These are phyloP conservation scores for Argya squamiceps DNA, from an alignment of 2,797 vertebrate genomes.

Conservation along the genomic window DNA sequence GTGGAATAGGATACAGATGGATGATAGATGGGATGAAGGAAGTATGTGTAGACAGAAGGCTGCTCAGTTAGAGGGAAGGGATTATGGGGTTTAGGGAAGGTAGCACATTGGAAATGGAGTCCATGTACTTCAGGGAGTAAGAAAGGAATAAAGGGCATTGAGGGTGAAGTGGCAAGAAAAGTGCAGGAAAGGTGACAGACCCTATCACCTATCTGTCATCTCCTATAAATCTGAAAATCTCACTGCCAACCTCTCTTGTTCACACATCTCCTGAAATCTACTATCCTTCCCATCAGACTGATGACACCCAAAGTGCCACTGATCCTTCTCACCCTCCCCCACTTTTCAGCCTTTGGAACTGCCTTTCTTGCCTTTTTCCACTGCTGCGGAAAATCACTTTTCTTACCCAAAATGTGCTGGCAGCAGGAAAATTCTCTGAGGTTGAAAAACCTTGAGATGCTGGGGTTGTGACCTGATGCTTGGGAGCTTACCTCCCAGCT, in stretches of 20 bases:
- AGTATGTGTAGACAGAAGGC: neutral
- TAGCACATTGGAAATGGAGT: neutral
- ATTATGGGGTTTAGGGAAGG: neutral
- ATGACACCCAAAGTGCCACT: neutral
- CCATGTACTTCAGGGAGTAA: neutral
- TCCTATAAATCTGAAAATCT: neutral
- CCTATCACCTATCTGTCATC: neutral
- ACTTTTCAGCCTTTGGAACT: neutral
- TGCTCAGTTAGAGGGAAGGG: neutral
- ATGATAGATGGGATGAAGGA: neutral
- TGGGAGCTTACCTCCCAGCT: neutral
- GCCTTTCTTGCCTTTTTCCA: neutral
- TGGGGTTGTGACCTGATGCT: neutral
- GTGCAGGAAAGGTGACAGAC: neutral
- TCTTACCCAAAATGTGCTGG: neutral
- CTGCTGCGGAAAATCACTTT: neutral
- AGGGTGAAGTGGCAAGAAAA: neutral
- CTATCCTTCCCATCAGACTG: neutral
- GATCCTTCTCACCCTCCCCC: neutral
- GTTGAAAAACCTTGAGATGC: neutral
- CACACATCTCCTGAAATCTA: neutral
- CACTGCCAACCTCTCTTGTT: neutral
- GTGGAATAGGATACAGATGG: neutral
- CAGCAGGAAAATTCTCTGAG: neutral
- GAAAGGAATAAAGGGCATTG: neutral